A percentile compares a stretch with the other conserved stretches of the same genome.
phyloP scores from a whole-genome alignment of 2,888 invertebrate genomes.

The Amphiduros pacificus region DNA sequence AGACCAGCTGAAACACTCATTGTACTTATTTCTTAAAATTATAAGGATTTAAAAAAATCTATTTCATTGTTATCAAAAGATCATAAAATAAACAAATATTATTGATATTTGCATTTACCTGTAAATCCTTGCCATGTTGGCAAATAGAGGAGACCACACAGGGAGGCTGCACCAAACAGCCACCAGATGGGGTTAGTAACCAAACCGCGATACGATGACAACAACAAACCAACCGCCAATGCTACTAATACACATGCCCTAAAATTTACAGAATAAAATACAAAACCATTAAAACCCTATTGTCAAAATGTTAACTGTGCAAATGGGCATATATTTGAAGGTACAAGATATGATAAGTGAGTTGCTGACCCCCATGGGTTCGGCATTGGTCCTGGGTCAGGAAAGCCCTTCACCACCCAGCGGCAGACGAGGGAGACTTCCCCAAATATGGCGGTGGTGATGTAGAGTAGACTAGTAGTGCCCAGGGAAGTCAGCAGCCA shows the following conservation, averaged over 20 bases:
- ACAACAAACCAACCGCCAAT: conserved; percentile 38
- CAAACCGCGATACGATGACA: conserved; percentile 34
- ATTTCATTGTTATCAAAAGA: too few relatives aligned
- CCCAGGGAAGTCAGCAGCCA: conserved; percentile 48
- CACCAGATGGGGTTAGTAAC: conserved; percentile 45
- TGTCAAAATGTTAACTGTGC: too few relatives aligned
- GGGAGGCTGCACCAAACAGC: conserved; percentile 37
- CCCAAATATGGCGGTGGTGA: conserved; percentile 55
- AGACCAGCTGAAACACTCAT: conserved; percentile 47
- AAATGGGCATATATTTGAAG: too few relatives aligned
- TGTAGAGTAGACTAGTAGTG: conserved; percentile 55
- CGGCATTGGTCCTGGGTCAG: conserved; percentile 53
- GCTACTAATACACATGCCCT: conserved; percentile 43
- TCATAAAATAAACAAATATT: too few relatives aligned
- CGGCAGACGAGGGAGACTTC: conserved; percentile 56
- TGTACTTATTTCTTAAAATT: too few relatives aligned
- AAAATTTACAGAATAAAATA: too few relatives aligned
- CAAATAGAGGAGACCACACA: conserved; percentile 45
- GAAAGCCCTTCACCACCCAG: conserved; percentile 55
- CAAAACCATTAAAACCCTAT: too few relatives aligned
- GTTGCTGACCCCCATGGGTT: conserved; percentile 54
- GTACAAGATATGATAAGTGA: too few relatives aligned
- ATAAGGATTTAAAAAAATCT: too few relatives aligned
- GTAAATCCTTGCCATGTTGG: conserved; percentile 49
- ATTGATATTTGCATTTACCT: too few relatives aligned